Evolutionary conservation across 2,113 vertebrate genomes (phyloP).

Genomic region (Miniopterus natalensis): DNA sequence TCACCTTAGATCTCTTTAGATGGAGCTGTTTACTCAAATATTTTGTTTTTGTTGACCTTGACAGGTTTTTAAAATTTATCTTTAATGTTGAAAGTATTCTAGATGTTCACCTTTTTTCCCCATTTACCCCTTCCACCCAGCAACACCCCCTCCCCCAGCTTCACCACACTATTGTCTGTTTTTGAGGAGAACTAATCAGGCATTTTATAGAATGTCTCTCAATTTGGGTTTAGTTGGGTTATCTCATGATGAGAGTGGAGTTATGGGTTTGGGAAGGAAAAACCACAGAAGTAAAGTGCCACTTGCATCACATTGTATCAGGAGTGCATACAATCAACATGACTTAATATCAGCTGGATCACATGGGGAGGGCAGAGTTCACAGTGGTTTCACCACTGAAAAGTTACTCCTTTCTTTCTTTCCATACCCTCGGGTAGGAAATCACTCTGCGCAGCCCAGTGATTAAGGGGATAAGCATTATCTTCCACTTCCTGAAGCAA

Average conservation of each 20-base stretch:
- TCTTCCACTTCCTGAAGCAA: neutral
- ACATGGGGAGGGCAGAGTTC: too few relatives aligned
- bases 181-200: neutral
- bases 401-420: neutral
- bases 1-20: neutral
- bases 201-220: neutral
- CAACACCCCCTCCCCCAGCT: too few relatives aligned
- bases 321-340: neutral
- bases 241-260: neutral
- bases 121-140: too few relatives aligned
- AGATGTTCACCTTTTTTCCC: too few relatives aligned
- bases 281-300: neutral
- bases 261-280: neutral
- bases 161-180: neutral
- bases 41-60: neutral
- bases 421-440: neutral
- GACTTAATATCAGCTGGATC: neutral
- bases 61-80: neutral
- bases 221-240: neutral
- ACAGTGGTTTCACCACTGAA: neutral
- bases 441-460: neutral
- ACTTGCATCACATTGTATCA: neutral
- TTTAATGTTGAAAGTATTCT: too few relatives aligned
- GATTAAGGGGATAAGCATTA: neutral
- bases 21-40: neutral